phyloP scores from a whole-genome alignment of 30 jellyfish, hydroid and myxozoan genomes.

The Hydra vulgaris region DNA sequence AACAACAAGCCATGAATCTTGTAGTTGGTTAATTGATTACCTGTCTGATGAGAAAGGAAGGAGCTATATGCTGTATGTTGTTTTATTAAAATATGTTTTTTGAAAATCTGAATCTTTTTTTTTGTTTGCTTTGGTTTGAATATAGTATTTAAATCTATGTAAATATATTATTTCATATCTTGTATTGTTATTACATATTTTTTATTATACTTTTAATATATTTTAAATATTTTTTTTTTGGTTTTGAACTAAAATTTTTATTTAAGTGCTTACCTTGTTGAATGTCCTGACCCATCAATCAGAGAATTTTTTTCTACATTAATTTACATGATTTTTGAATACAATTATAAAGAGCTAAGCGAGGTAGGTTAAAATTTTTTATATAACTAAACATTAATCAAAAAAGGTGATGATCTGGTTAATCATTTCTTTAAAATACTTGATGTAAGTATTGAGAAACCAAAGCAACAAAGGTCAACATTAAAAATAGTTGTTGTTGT shows the following conservation, averaged over 20 bases:
- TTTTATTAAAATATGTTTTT: neutral
- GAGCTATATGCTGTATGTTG: constrained; percentile 53
- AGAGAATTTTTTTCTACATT: constrained; percentile 19
- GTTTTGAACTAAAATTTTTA: neutral
- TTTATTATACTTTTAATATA: neutral
- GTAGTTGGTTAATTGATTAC: constrained; percentile 60
- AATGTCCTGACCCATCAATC: constrained; percentile 23
- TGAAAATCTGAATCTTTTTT: no score
- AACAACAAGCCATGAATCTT: constrained; percentile 41
- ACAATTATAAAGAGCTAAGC: neutral
- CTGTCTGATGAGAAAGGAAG: constrained; percentile 62
- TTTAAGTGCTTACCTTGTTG: constrained; percentile 74
- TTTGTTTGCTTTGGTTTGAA: no score
- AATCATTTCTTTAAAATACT: no score
- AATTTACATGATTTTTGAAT: constrained; percentile 8
- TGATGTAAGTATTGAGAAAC: no score
- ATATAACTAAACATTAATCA: no score
- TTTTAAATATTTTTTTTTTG: neutral
- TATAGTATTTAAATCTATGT: no score
- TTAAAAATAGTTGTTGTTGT: no score
- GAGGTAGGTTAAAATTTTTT: neutral
- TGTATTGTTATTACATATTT: no score
- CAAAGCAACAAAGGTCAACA: no score
- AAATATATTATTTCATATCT: no score
- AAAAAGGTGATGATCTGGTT: no score